phyloP scores from a whole-genome alignment of 2,888 invertebrate genomes.

The Nematopogon swammerdamellus region DNA sequence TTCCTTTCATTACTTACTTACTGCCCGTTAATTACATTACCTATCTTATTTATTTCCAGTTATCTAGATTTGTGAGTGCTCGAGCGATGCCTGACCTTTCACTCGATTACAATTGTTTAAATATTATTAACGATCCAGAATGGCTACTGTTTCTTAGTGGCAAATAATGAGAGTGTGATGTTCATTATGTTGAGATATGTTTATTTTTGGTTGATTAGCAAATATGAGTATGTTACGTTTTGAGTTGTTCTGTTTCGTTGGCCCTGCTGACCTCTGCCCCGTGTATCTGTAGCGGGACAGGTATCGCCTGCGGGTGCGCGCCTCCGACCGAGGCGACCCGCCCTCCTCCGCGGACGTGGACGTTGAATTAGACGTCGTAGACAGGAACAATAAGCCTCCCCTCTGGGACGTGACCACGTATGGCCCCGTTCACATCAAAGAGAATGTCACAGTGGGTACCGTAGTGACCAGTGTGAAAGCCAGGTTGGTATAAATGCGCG shows the following conservation, averaged over 20 bases:
- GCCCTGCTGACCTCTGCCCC: conserved; percentile 69
- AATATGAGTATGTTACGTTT: conserved; percentile 49
- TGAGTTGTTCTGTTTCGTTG: conserved; percentile 57
- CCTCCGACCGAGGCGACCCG: conserved; percentile 92
- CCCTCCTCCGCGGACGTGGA: conserved; percentile 93
- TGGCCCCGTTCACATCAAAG: conserved; percentile 97
- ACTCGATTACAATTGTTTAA: not conserved
- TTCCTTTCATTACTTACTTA: not conserved
- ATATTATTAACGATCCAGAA: not conserved
- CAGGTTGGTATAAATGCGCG: conserved; percentile 81
- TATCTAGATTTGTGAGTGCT: conserved; percentile 45
- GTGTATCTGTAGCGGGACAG: conserved; percentile 90
- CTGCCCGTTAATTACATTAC: too few species aligned
- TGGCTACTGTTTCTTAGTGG: not conserved
- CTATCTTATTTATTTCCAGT: conserved; percentile 37
- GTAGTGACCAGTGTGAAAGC: conserved; percentile 98
- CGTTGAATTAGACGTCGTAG: conserved; percentile 97
- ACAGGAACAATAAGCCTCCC: conserved; percentile 97
- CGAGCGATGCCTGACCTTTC: conserved; percentile 30
- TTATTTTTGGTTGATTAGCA: conserved; percentile 37
- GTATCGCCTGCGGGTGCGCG: conserved; percentile 94
- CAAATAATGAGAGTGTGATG: not conserved
- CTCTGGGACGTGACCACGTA: conserved; percentile 94
- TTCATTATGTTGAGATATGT: conserved; percentile 30
- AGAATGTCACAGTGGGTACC: conserved; percentile 99